phyloP scores from a whole-genome alignment of 30 jellyfish, hydroid and myxozoan genomes.

The Chrysaora quinquecirrha region DNA sequence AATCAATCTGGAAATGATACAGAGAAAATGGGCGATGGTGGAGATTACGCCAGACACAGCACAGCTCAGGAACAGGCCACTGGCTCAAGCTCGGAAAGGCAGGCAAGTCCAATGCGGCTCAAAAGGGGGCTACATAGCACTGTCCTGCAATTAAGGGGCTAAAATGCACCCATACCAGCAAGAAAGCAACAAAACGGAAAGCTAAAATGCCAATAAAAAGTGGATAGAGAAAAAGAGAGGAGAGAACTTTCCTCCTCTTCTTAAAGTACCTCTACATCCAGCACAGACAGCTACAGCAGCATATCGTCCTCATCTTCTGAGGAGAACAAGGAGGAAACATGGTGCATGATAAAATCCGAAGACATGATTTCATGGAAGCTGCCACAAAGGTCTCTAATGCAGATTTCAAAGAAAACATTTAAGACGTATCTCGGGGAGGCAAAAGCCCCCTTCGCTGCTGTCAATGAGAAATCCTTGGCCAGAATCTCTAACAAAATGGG shows the following conservation, averaged over 20 bases:
- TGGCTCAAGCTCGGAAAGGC: not conserved
- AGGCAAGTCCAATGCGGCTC: too few species aligned
- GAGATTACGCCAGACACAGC: not conserved
- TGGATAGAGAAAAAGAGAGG: not conserved
- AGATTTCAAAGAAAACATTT: not conserved
- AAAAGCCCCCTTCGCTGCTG: slow-evolving; percentile 4
- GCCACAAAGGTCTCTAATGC: not conserved
- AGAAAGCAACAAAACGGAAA: not conserved
- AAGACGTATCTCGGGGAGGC: slow-evolving; percentile 3
- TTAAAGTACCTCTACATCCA: not conserved
- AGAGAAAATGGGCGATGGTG: not conserved
- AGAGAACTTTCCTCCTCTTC: slow-evolving; percentile 1
- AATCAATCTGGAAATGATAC: not conserved
- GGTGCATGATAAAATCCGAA: not conserved
- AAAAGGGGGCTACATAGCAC: too few species aligned
- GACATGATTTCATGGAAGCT: not conserved
- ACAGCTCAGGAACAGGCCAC: slow-evolving; percentile 4
- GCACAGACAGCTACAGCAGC: slow-evolving; percentile 4
- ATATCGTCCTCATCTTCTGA: not conserved
- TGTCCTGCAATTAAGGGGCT: too few species aligned
- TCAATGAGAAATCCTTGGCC: slow-evolving; percentile 1
- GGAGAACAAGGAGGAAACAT: not conserved
- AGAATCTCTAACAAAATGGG: not conserved
- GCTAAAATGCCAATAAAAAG: not conserved
- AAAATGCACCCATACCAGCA: not conserved